Percentiles rank a stretch among this genome's conserved stretches.
These are phyloP conservation scores for Leptinotarsa undecemlineata DNA, from an alignment of 1,140 invertebrate species.

Conservation along the genomic window DNA sequence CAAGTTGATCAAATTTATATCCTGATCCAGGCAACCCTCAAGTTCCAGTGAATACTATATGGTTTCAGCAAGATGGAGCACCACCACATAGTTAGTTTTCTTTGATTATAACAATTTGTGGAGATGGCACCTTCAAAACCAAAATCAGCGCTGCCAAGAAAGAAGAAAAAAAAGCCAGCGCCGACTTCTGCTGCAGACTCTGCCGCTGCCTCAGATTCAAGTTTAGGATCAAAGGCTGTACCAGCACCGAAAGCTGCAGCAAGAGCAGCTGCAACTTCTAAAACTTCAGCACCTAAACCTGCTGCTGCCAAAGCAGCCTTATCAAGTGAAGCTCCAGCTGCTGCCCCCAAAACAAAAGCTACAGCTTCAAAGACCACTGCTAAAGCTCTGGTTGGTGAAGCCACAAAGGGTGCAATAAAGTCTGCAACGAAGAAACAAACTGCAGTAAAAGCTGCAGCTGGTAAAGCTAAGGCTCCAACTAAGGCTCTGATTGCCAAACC, in stretches of 20 bases:
- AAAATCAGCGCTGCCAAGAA: slow-evolving; percentile 62
- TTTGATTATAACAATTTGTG: too few species aligned
- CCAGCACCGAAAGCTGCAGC: slow-evolving; percentile 56
- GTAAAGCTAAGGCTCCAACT: slow-evolving; percentile 51
- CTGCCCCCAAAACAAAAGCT: slow-evolving; percentile 28
- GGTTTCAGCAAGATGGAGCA: too few species aligned
- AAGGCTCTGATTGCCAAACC: slow-evolving; percentile 60
- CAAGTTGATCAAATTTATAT: too few species aligned
- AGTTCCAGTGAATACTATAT: too few species aligned
- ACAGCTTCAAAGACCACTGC: slow-evolving; percentile 53
- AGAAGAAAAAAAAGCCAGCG: slow-evolving; percentile 64
- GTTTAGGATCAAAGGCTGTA: slow-evolving; percentile 32
- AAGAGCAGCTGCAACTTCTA: slow-evolving; percentile 50
- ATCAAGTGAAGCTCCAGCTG: slow-evolving; percentile 13
- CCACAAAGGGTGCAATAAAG: slow-evolving; percentile 42
- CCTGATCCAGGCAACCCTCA: too few species aligned
- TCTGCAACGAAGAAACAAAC: slow-evolving; percentile 54
- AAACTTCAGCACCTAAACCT: slow-evolving; percentile 39
- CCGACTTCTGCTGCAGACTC: slow-evolving; percentile 56
- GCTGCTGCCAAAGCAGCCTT: slow-evolving; percentile 56
- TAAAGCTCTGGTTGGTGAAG: slow-evolving; percentile 41
- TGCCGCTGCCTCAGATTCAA: slow-evolving; percentile 44
- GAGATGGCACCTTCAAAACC: slow-evolving; percentile 71
- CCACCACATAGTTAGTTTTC: too few species aligned
- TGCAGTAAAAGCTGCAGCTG: slow-evolving; percentile 55